Evolutionary conservation across 2,113 vertebrate genomes (phyloP).

Genomic region (Ahaetulla prasina): DNA sequence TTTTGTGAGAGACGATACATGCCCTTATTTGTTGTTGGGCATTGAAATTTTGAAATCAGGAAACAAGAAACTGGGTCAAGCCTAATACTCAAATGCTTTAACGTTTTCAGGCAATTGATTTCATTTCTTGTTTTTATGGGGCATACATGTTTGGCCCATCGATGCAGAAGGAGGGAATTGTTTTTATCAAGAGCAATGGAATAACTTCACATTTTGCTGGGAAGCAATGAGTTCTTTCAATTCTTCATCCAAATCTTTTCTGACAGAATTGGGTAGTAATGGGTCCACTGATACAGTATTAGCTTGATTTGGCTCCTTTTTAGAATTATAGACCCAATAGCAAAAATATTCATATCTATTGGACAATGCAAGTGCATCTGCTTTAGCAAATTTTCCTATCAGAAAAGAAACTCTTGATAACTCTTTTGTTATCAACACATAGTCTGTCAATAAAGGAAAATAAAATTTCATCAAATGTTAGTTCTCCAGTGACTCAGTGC

Average conservation of each 20-base stretch:
- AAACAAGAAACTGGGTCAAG: background rate
- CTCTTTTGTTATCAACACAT: background rate
- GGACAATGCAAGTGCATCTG: background rate
- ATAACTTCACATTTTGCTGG: background rate
- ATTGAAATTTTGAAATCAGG: background rate
- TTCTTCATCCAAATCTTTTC: background rate
- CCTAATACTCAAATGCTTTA: background rate
- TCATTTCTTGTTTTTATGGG: background rate
- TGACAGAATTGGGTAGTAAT: background rate
- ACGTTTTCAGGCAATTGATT: background rate
- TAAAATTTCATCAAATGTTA: background rate
- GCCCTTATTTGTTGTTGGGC: background rate
- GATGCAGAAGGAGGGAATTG: background rate
- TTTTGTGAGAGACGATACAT: background rate
- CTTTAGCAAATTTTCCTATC: background rate
- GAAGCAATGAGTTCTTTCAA: background rate
- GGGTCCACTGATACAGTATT: background rate
- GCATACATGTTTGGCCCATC: background rate
- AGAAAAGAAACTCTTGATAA: background rate
- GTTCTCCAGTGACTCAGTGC: background rate
- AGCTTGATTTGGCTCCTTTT: background rate
- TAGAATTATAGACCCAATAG: background rate
- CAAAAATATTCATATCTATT: background rate
- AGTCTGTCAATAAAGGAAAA: background rate
- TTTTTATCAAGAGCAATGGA: background rate